Evolutionary conservation across 2,113 vertebrate species (phyloP).

Genomic region (Microtus richardsoni): DNA sequence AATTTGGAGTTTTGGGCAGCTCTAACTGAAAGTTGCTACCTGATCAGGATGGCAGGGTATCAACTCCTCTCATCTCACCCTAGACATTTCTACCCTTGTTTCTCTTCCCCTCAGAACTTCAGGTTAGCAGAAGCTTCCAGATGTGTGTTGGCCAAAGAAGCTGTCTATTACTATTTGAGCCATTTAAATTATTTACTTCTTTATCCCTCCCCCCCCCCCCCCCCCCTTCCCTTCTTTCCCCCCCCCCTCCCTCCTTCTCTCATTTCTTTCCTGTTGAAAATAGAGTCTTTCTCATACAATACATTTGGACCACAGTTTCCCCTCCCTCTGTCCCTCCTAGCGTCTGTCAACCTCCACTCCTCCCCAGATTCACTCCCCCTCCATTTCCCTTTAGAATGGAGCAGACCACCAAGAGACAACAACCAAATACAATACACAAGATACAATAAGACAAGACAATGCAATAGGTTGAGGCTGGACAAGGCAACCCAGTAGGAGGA

Average conservation of each 20-base stretch:
- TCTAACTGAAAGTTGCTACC: not conserved
- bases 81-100: not conserved
- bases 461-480: too few species aligned
- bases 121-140: not conserved
- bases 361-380: not conserved
- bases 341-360: too few species aligned
- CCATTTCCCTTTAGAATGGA: not conserved
- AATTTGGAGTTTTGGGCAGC: not conserved
- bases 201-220: not conserved
- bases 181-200: not conserved
- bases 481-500: not conserved
- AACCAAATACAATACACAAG: not conserved
- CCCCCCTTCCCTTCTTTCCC: not conserved
- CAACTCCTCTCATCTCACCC: rapidly evolving
- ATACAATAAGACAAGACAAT: not conserved
- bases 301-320: not conserved
- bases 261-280: not conserved
- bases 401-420: not conserved
- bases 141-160: not conserved
- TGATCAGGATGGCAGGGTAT: not conserved
- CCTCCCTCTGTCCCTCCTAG: not conserved
- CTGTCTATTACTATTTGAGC: not conserved
- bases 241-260: not conserved
- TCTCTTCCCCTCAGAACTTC: not conserved
- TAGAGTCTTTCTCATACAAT: not conserved